A percentile compares a stretch with the other conserved stretches of the same genome.
Conservation (phyloP, 2,113 vertebrate genomes). For the Phalacrocorax pelagicus region DNA sequence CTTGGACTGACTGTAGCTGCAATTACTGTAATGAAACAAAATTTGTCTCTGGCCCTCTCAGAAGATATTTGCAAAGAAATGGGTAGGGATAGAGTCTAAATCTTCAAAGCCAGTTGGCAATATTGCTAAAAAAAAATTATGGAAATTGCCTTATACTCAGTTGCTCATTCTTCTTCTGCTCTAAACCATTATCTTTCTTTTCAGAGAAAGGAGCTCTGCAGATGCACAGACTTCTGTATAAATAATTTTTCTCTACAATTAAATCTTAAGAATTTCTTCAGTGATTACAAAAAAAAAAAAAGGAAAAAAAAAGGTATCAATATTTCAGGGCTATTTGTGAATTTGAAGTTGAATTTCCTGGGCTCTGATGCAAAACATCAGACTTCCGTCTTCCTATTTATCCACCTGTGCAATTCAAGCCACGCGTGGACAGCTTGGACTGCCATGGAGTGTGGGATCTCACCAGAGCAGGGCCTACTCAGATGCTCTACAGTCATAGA, state of each 20-base stretch:
- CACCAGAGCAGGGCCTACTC: neutral
- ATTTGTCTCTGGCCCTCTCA: slow-evolving; percentile 3
- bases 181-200: slow-evolving; percentile 28
- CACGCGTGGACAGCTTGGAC: neutral
- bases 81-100: neutral
- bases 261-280: neutral
- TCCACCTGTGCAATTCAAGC: neutral
- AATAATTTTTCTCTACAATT: neutral
- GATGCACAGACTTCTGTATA: neutral
- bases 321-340: neutral
- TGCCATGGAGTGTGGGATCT: neutral
- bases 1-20: neutral
- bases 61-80: slow-evolving; percentile 14
- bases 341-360: neutral
- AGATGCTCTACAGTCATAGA: neutral
- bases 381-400: neutral
- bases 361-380: neutral
- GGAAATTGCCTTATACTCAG: neutral
- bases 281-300: neutral
- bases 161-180: neutral
- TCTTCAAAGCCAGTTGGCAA: slow-evolving; percentile 18
- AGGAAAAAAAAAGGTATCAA: neutral
- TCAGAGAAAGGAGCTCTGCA: slow-evolving; percentile 18
- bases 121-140: neutral
- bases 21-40: slow-evolving; percentile 31